Evolutionary conservation across 2,888 invertebrate genomes (phyloP), one percentile per base, ranked within the genome.

Genomic region (Idaea biselata): DNA sequence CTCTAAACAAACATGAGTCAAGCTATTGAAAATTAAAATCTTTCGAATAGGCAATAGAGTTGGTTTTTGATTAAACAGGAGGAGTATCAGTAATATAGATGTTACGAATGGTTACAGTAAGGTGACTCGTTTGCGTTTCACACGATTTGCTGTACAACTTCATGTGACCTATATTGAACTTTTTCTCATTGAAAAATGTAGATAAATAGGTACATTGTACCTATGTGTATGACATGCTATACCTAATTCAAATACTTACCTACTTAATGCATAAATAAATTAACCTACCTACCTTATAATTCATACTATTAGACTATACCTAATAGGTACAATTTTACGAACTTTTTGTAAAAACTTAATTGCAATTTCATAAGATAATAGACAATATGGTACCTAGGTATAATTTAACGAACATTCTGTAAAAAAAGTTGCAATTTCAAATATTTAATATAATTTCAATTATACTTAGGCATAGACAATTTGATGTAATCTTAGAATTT

Each of bases 41-140:
- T 83, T 80, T 73, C 18, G 0, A 5, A 18, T 56, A 61, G 11
- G 18, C 18, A 16, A 59, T 83, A 87, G 67, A 73, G 84, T 73
- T 58, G 66, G 57, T 62, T 72, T 75, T 81, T 76, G 72, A 81
- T 78, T 77, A 78, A 68, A 58, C n/a, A 63, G 66, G 62, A 68
- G 62, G 60, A 66, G 55, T 67, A 58, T 67, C 66, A 57, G 74
- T 84, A 83, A 89, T 89, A 84, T 78, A 89, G 89, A 87, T 83
- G 83, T 89, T 85, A 84, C 71, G 63, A 73, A 68, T 59, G 54
- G 33, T 63, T 61, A 73, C 68, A 69, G 68, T 73, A 69, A 68
- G 68, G 68, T 63, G 62, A 62, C 67, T 65, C 80, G 88, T 91
- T 91, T 91, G 85, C 83, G 72, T 89, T 91, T 89, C 91, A 87